Conservation (phyloP, 2,888 invertebrate genomes). For the Panzeria rudis region DNA sequence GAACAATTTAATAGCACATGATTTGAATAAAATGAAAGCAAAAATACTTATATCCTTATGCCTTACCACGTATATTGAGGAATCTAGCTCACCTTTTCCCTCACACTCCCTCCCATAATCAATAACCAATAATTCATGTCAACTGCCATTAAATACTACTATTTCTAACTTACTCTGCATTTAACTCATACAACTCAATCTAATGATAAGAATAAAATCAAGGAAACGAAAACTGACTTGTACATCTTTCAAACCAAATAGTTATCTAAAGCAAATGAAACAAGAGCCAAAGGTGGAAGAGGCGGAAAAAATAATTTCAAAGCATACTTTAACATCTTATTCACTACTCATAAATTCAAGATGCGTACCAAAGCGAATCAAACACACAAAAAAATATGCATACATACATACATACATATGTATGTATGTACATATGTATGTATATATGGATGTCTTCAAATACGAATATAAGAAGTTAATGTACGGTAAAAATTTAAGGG, state of each 20-base stretch:
- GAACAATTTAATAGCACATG: not conserved
- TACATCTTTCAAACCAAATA: conserved; percentile 10
- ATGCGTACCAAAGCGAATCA: conserved; percentile 61
- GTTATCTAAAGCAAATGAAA: conserved; percentile 50
- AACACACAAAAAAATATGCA: conserved; percentile 7
- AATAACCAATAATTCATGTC: conserved; percentile 48
- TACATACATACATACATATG: conserved; percentile 23
- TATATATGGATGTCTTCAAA: not conserved
- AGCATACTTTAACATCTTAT: conserved; percentile 58
- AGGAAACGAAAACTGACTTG: conserved; percentile 29
- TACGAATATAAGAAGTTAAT: conserved; percentile 63
- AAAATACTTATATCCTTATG: not conserved
- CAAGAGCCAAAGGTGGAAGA: not conserved
- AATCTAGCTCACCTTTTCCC: not conserved
- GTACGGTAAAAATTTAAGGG: conserved; percentile 55
- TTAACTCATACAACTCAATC: conserved; percentile 46
- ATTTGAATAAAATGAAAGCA: not conserved
- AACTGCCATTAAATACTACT: conserved; percentile 40
- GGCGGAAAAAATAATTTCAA: conserved; percentile 42
- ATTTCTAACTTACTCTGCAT: conserved; percentile 16
- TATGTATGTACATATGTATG: not conserved
- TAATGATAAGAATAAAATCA: conserved; percentile 53
- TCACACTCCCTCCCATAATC: not conserved
- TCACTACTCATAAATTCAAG: conserved; percentile 70
- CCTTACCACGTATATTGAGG: not conserved